Evolutionary conservation across 2,888 invertebrate species (phyloP).

Genomic region (Parapristionchus giblindavisi): DNA sequence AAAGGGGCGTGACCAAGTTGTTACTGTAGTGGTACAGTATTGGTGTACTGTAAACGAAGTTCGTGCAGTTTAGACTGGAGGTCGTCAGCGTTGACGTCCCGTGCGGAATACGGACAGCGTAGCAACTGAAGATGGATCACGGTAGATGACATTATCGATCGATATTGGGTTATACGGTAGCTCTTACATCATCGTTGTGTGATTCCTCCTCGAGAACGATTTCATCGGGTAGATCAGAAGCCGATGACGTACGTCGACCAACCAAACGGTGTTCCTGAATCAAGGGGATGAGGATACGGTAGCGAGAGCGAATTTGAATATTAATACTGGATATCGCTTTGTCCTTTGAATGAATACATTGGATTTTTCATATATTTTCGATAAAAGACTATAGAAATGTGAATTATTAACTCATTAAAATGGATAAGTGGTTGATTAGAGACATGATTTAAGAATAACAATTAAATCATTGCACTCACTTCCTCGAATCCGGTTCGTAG

Average conservation of each 20-base stretch:
- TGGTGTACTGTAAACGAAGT: constrained; percentile 47
- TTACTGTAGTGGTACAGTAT: constrained; percentile 43
- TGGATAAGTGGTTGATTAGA: neutral
- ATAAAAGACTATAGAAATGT: neutral
- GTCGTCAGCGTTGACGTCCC: constrained; percentile 39
- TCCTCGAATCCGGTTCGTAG: constrained; percentile 65
- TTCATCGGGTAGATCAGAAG: constrained; percentile 31
- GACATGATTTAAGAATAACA: neutral
- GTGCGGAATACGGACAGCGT: constrained; percentile 38
- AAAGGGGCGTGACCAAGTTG: neutral
- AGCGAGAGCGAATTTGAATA: neutral
- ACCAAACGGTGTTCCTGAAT: constrained; percentile 36
- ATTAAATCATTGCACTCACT: constrained; percentile 40
- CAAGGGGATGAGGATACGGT: neutral
- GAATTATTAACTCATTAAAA: too few species aligned
- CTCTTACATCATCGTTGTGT: neutral
- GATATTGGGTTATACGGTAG: neutral
- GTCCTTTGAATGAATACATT: too few species aligned
- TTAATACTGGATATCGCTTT: neutral
- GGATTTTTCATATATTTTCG: too few species aligned
- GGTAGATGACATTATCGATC: neutral
- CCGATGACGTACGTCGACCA: constrained; percentile 23
- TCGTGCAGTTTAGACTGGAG: constrained; percentile 42
- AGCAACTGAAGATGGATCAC: constrained; percentile 27
- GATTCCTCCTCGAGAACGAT: constrained; percentile 24